phyloP scores from a whole-genome alignment of 35 echinoderm and acorn worm species.

The Chiridota heheva region DNA sequence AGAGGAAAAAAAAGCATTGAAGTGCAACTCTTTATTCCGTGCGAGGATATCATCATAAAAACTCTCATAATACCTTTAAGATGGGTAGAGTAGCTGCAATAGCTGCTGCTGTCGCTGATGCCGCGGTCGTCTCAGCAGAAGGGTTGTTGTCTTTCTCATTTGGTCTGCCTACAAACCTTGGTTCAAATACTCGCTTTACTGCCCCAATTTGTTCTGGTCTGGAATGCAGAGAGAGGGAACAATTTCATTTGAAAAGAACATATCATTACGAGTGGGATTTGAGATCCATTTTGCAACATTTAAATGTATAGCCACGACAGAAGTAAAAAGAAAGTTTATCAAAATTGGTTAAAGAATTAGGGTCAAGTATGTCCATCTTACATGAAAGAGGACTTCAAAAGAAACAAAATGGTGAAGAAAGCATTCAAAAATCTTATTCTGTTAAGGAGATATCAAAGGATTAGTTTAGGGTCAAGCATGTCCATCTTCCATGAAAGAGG shows the following conservation, averaged over 20 bases:
- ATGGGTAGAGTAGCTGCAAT: constrained; percentile 73
- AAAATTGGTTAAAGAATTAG: too few relatives aligned
- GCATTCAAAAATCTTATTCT: too few relatives aligned
- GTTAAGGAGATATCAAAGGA: too few relatives aligned
- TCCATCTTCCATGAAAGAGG: too few relatives aligned
- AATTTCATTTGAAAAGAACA: background rate
- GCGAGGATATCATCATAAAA: background rate
- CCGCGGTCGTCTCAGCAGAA: background rate
- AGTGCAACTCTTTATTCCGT: background rate
- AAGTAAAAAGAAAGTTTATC: background rate
- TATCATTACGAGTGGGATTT: background rate
- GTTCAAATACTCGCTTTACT: constrained; percentile 58
- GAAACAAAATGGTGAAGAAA: too few relatives aligned
- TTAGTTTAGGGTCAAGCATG: too few relatives aligned
- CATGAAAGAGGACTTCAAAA: too few relatives aligned
- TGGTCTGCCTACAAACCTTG: constrained; percentile 40
- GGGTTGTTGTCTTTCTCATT: background rate
- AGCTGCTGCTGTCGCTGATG: constrained; percentile 66
- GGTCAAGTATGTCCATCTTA: too few relatives aligned
- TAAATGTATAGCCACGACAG: background rate
- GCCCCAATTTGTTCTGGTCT: constrained; percentile 62
- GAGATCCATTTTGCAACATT: background rate
- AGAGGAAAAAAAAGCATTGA: background rate
- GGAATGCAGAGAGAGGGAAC: background rate
- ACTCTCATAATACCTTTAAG: constrained; percentile 41